Evolutionary conservation across 53 echinoderm and acorn worm species (phyloP), one percentile per base, ranked within the genome.

Genomic region (Echinarachnius parma): DNA sequence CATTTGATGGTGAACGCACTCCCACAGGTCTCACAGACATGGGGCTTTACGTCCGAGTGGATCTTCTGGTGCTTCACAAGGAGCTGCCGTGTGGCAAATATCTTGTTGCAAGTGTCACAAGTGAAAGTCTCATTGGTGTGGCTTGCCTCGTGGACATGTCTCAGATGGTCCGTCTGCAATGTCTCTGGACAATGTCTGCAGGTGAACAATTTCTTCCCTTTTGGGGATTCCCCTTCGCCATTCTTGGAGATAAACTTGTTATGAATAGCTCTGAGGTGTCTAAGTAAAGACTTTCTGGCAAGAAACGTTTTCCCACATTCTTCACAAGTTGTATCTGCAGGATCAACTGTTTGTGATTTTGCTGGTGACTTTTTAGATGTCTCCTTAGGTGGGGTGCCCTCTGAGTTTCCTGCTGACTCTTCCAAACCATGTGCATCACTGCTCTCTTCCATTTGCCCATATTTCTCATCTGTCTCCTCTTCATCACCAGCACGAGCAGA

Each of bases 1-100:
- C 77, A 76, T 39, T 64, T 77, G 15, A 77, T 66, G 25, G 76
- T 75, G 61, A 86, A 86, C 3, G 50, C 76, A 5, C 80, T 81
- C 23, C 65, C 65, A 53, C 86, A 86, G 21, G 46, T 53, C 27
- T 81, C 75, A 25, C 86, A 86, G 5, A 75, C 81, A n/a, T 54
- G 75, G 5, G 86, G 86, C 49, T 60, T 86, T 5, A 54, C 80
- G 15, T 81, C 69, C 3, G 81, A 76, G 54, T 86, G 86, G 24
- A 86, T 68, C 48, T 76, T 59, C 66, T 81, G 49, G 25, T 86
- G 86, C 34, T 81, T 80, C 2, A 67, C 66, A 8, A 86, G 69
- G 3, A 76, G 81, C 2, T 53, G 81, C 15, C 80, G 46, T 4
- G 80, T 80, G 20, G 76, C 66, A 30, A 86, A 86, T 27, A 62